These are phyloP conservation scores for Carposina sasakii DNA, from an alignment of 1,140 invertebrate species.

Conservation along the genomic window DNA sequence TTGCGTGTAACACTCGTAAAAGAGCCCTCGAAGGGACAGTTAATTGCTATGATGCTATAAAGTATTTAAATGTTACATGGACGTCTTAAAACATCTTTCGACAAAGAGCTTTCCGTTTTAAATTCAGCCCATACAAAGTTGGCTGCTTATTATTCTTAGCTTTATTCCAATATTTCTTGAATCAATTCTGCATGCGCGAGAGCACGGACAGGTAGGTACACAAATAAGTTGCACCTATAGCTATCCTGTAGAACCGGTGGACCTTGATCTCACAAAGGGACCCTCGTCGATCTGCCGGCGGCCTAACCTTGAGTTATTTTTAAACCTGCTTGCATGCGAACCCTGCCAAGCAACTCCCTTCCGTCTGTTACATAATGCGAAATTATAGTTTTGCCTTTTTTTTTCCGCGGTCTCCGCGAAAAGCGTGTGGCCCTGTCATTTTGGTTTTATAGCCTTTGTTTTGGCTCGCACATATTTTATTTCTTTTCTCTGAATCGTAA, in stretches of 20 bases:
- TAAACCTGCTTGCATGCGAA: slow-evolving; percentile 62
- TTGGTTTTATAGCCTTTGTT: slow-evolving; percentile 64
- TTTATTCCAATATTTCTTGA: too few relatives aligned
- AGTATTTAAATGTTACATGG: too few relatives aligned
- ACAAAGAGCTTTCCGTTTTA: too few relatives aligned
- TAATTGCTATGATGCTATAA: too few relatives aligned
- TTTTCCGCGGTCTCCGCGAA: slow-evolving; percentile 50
- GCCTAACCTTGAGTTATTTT: slow-evolving; percentile 70
- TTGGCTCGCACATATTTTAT: slow-evolving; percentile 65
- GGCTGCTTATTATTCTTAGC: too few relatives aligned
- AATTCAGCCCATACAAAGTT: too few relatives aligned
- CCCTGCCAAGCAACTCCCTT: slow-evolving; percentile 60
- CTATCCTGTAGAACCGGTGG: slow-evolving; percentile 62
- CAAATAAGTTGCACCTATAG: slow-evolving; percentile 39
- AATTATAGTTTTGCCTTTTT: slow-evolving; percentile 57
- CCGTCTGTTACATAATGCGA: slow-evolving; percentile 69
- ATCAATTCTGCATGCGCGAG: too few relatives aligned
- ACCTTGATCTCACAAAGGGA: slow-evolving; percentile 68
- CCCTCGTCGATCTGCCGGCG: slow-evolving; percentile 49
- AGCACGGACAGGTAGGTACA: too few relatives aligned
- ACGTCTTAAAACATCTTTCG: too few relatives aligned
- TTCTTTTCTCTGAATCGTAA: slow-evolving; percentile 68
- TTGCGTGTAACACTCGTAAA: too few relatives aligned
- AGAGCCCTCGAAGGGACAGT: too few relatives aligned
- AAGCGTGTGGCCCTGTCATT: slow-evolving; percentile 69